phyloP scores from a whole-genome alignment of 2,797 vertebrate species.

The Bryconaethiops microstoma region DNA sequence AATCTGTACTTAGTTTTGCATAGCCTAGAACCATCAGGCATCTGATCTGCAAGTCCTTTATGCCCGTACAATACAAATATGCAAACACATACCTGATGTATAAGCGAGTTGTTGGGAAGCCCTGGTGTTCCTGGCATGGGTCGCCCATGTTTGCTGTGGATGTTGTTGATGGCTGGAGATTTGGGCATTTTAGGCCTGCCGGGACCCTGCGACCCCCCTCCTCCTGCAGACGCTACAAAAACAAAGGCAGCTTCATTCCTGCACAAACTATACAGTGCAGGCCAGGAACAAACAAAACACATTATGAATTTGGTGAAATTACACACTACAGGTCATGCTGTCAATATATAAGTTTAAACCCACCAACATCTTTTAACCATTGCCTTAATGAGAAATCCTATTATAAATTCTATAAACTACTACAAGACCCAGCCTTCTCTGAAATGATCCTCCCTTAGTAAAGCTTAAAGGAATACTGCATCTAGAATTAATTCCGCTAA shows the following conservation, averaged over 20 bases:
- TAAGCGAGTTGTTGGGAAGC: slow-evolving; percentile 91
- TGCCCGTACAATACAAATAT: neutral
- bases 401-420: too few species aligned
- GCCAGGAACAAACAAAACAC: neutral
- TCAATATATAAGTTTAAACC: too few species aligned
- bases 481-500: too few species aligned
- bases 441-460: too few species aligned
- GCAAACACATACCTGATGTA: slow-evolving; percentile 87
- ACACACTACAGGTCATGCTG: too few species aligned
- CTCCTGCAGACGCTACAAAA: slow-evolving; percentile 44
- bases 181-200: slow-evolving; percentile 92
- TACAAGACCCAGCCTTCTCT: too few species aligned
- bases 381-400: too few species aligned
- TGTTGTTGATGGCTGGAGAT: slow-evolving; percentile 91
- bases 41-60: neutral
- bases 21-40: neutral
- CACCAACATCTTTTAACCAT: too few species aligned
- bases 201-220: slow-evolving; percentile 72
- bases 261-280: slow-evolving; percentile 34
- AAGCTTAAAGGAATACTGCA: too few species aligned
- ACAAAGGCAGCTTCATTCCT: neutral
- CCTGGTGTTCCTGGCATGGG: slow-evolving; percentile 88
- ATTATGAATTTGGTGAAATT: too few species aligned
- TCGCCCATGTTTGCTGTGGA: slow-evolving; percentile 91
- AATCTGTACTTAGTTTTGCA: too few species aligned